phyloP scores from a whole-genome alignment of 2,797 vertebrate species.

The Ctenopoma kingsleyae region DNA sequence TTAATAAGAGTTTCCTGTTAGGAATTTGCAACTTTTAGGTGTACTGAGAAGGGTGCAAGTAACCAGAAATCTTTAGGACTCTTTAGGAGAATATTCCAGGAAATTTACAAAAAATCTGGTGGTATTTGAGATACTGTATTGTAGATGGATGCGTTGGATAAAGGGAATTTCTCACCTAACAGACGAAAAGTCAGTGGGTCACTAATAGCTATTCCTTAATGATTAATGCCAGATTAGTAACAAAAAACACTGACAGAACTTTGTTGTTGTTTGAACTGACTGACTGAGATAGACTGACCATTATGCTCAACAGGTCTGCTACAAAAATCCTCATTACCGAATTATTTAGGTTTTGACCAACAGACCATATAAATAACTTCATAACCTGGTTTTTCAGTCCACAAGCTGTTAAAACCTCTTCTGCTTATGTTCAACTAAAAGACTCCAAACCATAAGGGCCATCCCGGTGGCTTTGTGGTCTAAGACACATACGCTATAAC shows the following conservation, averaged over 20 bases:
- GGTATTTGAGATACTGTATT: constrained; percentile 2
- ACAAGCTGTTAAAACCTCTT: constrained; percentile 2
- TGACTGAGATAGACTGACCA: background rate
- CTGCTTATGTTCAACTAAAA: constrained; percentile 17
- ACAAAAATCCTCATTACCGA: constrained; percentile 1
- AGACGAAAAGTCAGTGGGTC: background rate
- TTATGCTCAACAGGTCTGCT: background rate
- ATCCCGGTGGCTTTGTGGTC: constrained; percentile 12
- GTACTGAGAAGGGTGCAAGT: background rate
- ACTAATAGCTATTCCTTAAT: background rate
- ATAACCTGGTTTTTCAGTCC: constrained; percentile 7
- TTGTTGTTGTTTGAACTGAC: constrained; percentile 8
- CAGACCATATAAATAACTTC: constrained; percentile 3
- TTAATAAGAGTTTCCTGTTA: constrained; percentile 27
- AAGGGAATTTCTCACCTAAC: background rate
- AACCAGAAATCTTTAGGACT: background rate
- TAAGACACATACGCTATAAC: constrained; percentile 16
- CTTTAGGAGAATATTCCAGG: background rate
- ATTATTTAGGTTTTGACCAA: background rate
- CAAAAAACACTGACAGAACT: background rate
- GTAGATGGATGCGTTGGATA: background rate
- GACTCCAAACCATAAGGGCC: constrained; percentile 4
- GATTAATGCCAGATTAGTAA: background rate
- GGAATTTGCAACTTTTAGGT: constrained; percentile 2
- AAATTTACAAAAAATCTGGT: background rate